Evolutionary conservation across 2,113 vertebrate genomes (phyloP), one percentile per base, ranked within the genome.

Genomic region (Rana temporaria): DNA sequence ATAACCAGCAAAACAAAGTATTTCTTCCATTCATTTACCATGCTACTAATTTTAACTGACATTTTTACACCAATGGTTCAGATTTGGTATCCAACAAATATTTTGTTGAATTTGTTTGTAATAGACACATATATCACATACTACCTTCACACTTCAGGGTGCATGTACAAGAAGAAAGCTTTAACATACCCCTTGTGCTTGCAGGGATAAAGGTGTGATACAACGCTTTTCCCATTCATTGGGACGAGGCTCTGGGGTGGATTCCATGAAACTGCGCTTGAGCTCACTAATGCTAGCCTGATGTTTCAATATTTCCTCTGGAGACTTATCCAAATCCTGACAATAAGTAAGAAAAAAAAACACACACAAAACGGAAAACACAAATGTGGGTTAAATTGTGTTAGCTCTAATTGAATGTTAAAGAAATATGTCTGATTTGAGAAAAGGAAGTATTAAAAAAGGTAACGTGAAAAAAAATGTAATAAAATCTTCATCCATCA

Each of bases 201-300:
- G 96, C 72, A 94, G 88, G 79, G 95, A 95, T 90, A 95, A 92
- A 90, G 95, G 90, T 91, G 96, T 95, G 90, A 96, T 96, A 94
- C 98, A 95, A 79, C 97, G 98, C 91, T 98, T 98, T 92, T 99
- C 97, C 98, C 98, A 99, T 91, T 96, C 97, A 93, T 94, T 98
- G 86, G 95, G 97, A 92, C 96, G 96, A 88, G 97, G 96, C 84
- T 98, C 96, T 9, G 98, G 96, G 84, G 95, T 95, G 84, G 97
- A 97, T 91, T 98, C 98, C 98, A 99, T 99, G 96, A 99, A 99
- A 95, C 93, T 97, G 94, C 98, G 97, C 93, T 99, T 99, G 92
- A 99, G 96, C 94, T 99, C 96, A 95, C 97, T 99, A 98, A 99
- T 95, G 95, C 97, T 99, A 98, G 97, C 98, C 95, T 99, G 98